These are phyloP conservation scores for Cryptus armator DNA, from an alignment of 2,888 invertebrate genomes.

Conservation along the genomic window DNA sequence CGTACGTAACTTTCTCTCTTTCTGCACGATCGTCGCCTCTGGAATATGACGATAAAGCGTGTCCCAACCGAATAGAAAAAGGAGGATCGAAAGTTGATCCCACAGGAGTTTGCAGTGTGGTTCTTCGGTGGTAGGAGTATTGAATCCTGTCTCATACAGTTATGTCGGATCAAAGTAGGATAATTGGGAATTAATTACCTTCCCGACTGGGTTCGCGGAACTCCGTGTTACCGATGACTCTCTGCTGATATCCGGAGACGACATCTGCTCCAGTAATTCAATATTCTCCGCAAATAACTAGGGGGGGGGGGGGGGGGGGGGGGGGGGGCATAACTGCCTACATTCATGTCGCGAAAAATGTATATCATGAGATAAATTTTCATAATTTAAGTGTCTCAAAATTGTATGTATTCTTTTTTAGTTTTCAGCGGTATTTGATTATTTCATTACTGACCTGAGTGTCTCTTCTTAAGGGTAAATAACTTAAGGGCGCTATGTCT, in stretches of 20 bases:
- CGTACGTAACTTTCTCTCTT: not conserved
- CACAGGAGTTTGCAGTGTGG: not conserved
- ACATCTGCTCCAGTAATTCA: no score
- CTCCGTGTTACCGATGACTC: not conserved
- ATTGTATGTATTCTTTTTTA: no score
- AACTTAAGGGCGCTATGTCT: no score
- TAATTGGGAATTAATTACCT: constrained; percentile 68
- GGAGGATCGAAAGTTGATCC: constrained; percentile 17
- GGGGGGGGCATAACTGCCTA: no score
- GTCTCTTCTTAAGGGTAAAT: no score
- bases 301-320: no score
- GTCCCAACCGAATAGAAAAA: not conserved
- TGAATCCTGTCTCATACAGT: constrained; percentile 34
- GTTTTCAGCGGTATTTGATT: no score
- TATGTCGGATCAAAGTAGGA: constrained; percentile 68
- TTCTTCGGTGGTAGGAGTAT: constrained; percentile 9
- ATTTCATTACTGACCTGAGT: no score
- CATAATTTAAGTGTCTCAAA: no score
- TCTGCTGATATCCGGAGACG: not conserved
- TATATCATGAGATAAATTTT: no score
- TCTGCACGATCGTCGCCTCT: not conserved
- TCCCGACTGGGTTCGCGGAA: constrained; percentile 37
- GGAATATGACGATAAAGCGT: not conserved
- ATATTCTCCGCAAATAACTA: no score
- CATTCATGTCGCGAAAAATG: no score